Evolutionary conservation across 2,113 vertebrate genomes (phyloP).

Genomic region (Phylloscopus trochiloides): DNA sequence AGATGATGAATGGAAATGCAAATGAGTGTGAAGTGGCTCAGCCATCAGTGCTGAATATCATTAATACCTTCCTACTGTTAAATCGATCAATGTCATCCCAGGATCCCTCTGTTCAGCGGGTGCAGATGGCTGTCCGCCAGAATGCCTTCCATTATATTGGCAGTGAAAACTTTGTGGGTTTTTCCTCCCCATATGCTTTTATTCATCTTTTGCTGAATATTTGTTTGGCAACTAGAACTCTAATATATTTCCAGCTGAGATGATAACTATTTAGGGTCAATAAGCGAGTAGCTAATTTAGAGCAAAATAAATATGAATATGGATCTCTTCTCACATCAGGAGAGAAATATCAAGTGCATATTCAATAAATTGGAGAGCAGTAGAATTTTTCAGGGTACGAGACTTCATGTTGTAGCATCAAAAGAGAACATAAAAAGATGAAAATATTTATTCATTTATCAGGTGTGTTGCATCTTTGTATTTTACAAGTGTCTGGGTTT

Average conservation of each 20-base stretch:
- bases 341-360: background rate
- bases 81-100: slow-evolving; percentile 93
- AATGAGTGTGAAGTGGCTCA: slow-evolving; percentile 90
- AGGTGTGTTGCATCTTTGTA: background rate
- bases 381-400: background rate
- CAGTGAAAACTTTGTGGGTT: slow-evolving; percentile 64
- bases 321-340: slow-evolving; percentile 13
- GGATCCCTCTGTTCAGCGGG: slow-evolving; percentile 77
- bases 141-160: slow-evolving; percentile 69
- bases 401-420: background rate
- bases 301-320: slow-evolving; percentile 72
- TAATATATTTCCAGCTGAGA: slow-evolving; percentile 84
- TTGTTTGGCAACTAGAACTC: slow-evolving; percentile 79
- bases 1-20: slow-evolving; percentile 98
- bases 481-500: background rate
- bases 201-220: slow-evolving; percentile 78
- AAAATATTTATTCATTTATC: background rate
- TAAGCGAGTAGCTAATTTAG: slow-evolving; percentile 79
- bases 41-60: slow-evolving; percentile 88
- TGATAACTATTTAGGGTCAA: slow-evolving; percentile 79
- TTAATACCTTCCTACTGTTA: slow-evolving; percentile 93
- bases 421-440: background rate
- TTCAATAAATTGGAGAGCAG: background rate
- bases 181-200: slow-evolving; percentile 78
- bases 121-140: slow-evolving; percentile 79